These are phyloP conservation scores for Drosophila ananassae DNA, from an alignment of 1,140 invertebrate species.

Conservation along the genomic window DNA sequence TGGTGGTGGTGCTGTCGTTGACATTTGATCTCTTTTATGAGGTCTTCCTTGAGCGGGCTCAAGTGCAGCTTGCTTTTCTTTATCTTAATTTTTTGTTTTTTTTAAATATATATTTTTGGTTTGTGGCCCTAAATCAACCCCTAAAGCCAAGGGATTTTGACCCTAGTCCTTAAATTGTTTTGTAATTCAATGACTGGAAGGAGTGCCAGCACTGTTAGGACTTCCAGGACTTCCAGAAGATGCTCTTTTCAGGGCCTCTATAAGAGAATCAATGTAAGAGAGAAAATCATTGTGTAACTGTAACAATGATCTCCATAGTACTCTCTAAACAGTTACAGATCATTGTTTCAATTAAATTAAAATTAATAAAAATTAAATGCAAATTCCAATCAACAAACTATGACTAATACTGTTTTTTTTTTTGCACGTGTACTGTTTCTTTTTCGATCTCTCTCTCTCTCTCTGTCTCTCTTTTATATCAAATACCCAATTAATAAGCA, in stretches of 20 bases:
- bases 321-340: not conserved
- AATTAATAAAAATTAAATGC: constrained; percentile 2
- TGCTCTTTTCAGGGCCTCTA: constrained; percentile 18
- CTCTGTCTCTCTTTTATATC: constrained; percentile 62
- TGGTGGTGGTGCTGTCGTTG: constrained; percentile 46
- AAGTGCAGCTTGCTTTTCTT: constrained; percentile 46
- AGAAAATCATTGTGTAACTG: not conserved
- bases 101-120: constrained; percentile 17
- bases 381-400: constrained; percentile 17
- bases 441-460: not conserved
- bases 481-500: constrained; percentile 84
- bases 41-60: constrained; percentile 52
- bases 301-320: not conserved
- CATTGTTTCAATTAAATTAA: constrained; percentile 6
- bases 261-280: constrained; percentile 2
- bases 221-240: not conserved
- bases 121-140: constrained; percentile 48
- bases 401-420: constrained; percentile 23
- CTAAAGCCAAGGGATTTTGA: constrained; percentile 52
- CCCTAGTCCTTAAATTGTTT: constrained; percentile 39
- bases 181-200: constrained; percentile 36
- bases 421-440: constrained; percentile 10
- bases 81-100: constrained; percentile 21
- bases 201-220: no score
- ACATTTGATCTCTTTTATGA: constrained; percentile 83